Conservation (phyloP, 2,797 vertebrate genomes). For the Petrocephalus sullivani region DNA sequence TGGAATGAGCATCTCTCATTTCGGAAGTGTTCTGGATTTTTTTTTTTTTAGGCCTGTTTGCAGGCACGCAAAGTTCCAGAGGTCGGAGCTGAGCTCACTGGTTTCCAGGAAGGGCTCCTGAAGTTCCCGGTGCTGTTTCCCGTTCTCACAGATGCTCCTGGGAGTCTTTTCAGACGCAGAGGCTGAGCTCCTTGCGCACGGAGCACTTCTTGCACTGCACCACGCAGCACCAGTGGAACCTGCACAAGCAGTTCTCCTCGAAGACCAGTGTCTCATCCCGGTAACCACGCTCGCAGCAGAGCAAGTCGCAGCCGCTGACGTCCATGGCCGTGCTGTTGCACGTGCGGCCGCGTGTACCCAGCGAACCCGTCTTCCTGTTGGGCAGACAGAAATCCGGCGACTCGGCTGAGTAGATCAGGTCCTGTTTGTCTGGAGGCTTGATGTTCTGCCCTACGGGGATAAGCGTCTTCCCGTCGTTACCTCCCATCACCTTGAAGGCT, state of each 20-base stretch:
- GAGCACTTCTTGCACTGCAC: slow-evolving; percentile 95
- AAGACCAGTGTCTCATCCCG: slow-evolving; percentile 82
- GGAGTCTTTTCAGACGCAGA: slow-evolving; percentile 50
- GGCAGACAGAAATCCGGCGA: slow-evolving; percentile 93
- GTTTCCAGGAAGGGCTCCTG: neutral
- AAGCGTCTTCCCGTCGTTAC: slow-evolving; percentile 91
- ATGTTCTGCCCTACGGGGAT: slow-evolving; percentile 89
- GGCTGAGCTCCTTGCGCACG: slow-evolving; percentile 85
- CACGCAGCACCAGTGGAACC: slow-evolving; percentile 97
- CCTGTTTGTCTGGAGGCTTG: slow-evolving; percentile 87
- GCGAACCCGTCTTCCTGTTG: slow-evolving; percentile 88
- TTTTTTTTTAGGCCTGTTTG: neutral
- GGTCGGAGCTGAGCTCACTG: neutral
- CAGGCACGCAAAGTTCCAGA: neutral
- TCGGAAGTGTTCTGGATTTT: neutral
- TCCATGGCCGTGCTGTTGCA: slow-evolving; percentile 96
- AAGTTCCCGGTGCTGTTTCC: neutral
- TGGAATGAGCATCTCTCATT: neutral
- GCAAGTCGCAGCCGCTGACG: slow-evolving; percentile 89
- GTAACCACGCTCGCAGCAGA: slow-evolving; percentile 89
- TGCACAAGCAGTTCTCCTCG: slow-evolving; percentile 95
- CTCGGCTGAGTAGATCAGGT: slow-evolving; percentile 92
- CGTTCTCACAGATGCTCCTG: neutral
- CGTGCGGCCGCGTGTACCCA: slow-evolving; percentile 82
- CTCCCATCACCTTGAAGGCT: slow-evolving; percentile 93